Evolutionary conservation across 2,797 vertebrate genomes (phyloP), one percentile per base, ranked within the genome.

Genomic region (Danio jaintianensis): DNA sequence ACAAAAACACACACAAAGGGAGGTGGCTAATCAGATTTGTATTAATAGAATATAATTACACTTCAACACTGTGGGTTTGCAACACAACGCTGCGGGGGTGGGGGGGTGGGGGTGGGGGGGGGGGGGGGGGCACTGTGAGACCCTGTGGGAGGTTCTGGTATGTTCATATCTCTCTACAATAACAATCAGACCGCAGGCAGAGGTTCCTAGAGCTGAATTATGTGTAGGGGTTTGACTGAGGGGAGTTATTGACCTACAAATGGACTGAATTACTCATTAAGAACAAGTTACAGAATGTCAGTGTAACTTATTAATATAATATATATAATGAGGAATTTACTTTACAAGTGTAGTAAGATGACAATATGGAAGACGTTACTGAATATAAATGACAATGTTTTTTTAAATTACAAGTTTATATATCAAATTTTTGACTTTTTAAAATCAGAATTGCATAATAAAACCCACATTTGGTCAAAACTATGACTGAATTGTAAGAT

Each of bases 141-240:
- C 47, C 58, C 52, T 48, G 52, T 38, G 77, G 79, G 72, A 76
- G 52, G 29, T 45, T 78, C 78, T 74, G 79, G 82, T 81, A 83
- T 83, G 81, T 47, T 81, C 81, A 79, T 64, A 82, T 75, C 75
- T 72, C 53, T 22, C 47, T 56, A 85, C 42, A 85, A 80, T 70
- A 80, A 83, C 76, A 84, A 69, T 82, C 62, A 81, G 77, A 78
- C 61, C 16, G 16, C 61, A 79, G 22, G 53, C 58, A 82, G 78
- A 53, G 78, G 66, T 55, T 79, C 48, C 48, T 71, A 43, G 77
- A 55, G 16, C 48, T 71, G 56, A 67, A 16, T 74, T 58, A 80
- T 74, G 78, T 42, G 16, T 73, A 80, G 69, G 70, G 48, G 70
- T 42, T 58, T n/a, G 50, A 47, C 59, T 66, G 18, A 29, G 38